Evolutionary conservation across 2,113 vertebrate species (phyloP).

Genomic region (Cinclus mexicanus): DNA sequence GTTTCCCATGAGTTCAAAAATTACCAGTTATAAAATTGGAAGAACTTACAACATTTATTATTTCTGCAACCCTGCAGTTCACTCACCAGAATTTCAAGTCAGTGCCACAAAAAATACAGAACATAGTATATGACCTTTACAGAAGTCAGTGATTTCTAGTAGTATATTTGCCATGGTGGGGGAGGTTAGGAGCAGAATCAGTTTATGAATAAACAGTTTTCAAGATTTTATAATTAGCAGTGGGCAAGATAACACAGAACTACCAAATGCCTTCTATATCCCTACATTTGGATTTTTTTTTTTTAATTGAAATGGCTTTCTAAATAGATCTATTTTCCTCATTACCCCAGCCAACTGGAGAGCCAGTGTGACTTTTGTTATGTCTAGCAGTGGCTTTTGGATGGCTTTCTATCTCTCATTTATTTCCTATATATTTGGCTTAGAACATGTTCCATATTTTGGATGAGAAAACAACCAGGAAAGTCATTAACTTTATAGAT

Average conservation of each 20-base stretch:
- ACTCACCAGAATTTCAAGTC: not conserved
- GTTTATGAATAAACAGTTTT: not conserved
- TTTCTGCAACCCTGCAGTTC: not conserved
- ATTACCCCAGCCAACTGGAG: not conserved
- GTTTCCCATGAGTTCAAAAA: not conserved
- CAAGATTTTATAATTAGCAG: not conserved
- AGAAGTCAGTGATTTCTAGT: not conserved
- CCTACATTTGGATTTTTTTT: not conserved
- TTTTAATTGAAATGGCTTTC: not conserved
- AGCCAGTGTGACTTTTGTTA: conserved; percentile 41
- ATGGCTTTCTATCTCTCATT: conserved; percentile 39
- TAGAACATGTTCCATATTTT: conserved; percentile 45
- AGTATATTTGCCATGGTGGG: not conserved
- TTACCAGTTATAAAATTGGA: not conserved
- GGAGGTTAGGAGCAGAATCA: not conserved
- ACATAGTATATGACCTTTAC: not conserved
- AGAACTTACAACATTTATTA: not conserved
- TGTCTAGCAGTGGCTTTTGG: conserved; percentile 52
- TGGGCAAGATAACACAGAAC: not conserved
- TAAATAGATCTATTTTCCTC: not conserved
- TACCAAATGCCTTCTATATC: not conserved
- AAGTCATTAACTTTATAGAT: conserved; percentile 23
- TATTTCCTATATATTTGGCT: conserved; percentile 58
- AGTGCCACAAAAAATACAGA: not conserved
- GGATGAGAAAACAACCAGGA: conserved; percentile 8